Evolutionary conservation across 2,797 vertebrate genomes (phyloP).

Genomic region (Tarsius wallacei): DNA sequence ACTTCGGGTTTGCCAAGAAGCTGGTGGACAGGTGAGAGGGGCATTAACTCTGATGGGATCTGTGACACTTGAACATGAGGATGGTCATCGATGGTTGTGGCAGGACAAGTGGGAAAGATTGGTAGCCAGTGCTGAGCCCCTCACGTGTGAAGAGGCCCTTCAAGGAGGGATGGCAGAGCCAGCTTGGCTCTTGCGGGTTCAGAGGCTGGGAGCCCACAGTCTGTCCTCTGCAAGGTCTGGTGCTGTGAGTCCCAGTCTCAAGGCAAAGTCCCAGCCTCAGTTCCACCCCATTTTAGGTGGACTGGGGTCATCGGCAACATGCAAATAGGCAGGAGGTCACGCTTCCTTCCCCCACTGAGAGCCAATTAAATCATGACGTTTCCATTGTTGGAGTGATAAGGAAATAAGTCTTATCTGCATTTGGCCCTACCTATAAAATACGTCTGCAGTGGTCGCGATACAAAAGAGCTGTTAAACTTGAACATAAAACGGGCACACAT

Average conservation of each 20-base stretch:
- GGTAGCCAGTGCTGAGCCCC: no score
- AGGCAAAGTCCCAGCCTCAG: no score
- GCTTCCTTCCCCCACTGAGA: neutral
- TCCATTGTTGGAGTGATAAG: no score
- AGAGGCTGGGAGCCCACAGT: no score
- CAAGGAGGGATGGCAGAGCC: neutral
- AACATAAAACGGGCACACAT: neutral
- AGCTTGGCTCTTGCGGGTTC: no score
- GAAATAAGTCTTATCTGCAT: neutral
- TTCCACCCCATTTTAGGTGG: no score
- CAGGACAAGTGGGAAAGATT: neutral
- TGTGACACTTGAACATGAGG: rapidly evolving
- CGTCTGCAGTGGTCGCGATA: neutral
- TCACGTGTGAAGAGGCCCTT: neutral
- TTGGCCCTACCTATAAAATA: neutral
- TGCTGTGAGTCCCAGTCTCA: no score
- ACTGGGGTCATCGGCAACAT: no score
- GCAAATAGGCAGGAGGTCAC: rapidly evolving
- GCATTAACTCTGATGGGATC: neutral
- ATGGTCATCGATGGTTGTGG: neutral
- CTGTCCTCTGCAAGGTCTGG: no score
- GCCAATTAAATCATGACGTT: neutral
- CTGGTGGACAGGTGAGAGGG: conserved; percentile 95
- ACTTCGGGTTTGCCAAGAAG: conserved; percentile 99
- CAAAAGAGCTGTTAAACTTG: neutral